Base-by-base conservation (phyloP, 2,797 vertebrate species). In the Schizopygopsis malacanthus region DNA sequence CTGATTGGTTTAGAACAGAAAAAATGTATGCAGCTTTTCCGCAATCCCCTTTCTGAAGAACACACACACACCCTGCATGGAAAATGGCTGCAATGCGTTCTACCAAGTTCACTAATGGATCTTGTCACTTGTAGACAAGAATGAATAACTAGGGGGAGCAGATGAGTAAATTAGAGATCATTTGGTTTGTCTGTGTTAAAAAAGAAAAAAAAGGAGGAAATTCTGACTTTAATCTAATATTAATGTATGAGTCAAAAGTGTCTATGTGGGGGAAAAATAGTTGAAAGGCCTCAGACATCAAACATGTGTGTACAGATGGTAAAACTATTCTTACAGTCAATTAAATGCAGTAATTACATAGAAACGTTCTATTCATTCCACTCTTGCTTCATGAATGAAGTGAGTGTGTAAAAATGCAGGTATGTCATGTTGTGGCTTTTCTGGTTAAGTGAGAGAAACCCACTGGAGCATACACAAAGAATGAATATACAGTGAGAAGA, bases 1-100 rank as follows among this genome's bases (percentile, higher is more conserved):
- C 90, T 94, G 91, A 95, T 94, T 95, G 94, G 95, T 11, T 90
- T 73, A 88, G 79, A 77, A 76, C 72, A 13, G 75, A 71, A 87
- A 52, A 43, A 71, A 87, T 78, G 72, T 83, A 89, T 75, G 81
- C 87, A 86, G 86, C 84, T 52, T 65, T 86, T 89, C 76, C 37
- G 79, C 85, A 90, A 73, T 89, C 82, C 71, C 56, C 81, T 73
- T 39, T 50, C 78, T 84, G 71, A n/a, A 63, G 43, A 72, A 45
- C 50, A 59, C 50, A 45, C 39, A 43, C 39, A 72, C 69, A 56
- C 77, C 69, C 77, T 80, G 77, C 75, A 76, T 52, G 85, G 79
- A 85, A 90, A 90, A 90, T 89, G 88, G 81, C 84, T 88, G 87
- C 87, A 76, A 81, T 52, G 39, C 79, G 39, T 45, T 73, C 54